Conservation (phyloP, 2,888 invertebrate genomes). For the Boloria euphrosyne region DNA sequence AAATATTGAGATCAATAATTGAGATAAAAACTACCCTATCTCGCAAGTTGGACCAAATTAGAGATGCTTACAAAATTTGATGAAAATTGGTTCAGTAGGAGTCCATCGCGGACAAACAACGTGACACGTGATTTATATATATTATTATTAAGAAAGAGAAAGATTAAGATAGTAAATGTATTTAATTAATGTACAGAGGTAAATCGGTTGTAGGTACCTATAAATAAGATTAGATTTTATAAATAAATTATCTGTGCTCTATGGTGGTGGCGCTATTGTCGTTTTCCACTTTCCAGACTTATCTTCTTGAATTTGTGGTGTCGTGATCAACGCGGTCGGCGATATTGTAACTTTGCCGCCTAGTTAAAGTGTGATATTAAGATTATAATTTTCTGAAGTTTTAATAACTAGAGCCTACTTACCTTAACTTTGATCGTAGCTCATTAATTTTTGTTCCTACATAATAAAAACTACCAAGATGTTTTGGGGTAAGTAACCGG, state of each 20-base stretch:
- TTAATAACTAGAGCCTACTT: neutral
- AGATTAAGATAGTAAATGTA: too few species aligned
- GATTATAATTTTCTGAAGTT: neutral
- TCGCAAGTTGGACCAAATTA: too few species aligned
- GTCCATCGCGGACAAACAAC: too few species aligned
- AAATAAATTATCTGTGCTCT: conserved; percentile 1
- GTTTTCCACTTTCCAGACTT: neutral
- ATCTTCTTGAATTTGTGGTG: conserved; percentile 20
- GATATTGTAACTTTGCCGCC: conserved; percentile 25
- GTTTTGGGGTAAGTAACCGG: conserved; percentile 77
- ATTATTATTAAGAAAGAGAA: too few species aligned
- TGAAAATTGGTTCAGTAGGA: too few species aligned
- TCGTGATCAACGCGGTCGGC: conserved; percentile 26
- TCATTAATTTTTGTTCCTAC: neutral
- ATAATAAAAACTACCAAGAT: conserved; percentile 53
- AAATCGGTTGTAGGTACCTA: too few species aligned
- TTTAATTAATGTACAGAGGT: too few species aligned
- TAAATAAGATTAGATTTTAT: too few species aligned
- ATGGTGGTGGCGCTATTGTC: conserved; percentile 10
- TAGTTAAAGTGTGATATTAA: conserved; percentile 5
- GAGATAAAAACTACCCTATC: too few species aligned
- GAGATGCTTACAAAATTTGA: too few species aligned
- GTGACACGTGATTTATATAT: too few species aligned
- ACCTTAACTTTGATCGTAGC: neutral
- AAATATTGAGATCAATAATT: too few species aligned